A percentile compares a stretch with the other conserved stretches of the same genome.
phyloP scores from a whole-genome alignment of 2,888 invertebrate genomes.

The Trypoxylon attenuatum region DNA sequence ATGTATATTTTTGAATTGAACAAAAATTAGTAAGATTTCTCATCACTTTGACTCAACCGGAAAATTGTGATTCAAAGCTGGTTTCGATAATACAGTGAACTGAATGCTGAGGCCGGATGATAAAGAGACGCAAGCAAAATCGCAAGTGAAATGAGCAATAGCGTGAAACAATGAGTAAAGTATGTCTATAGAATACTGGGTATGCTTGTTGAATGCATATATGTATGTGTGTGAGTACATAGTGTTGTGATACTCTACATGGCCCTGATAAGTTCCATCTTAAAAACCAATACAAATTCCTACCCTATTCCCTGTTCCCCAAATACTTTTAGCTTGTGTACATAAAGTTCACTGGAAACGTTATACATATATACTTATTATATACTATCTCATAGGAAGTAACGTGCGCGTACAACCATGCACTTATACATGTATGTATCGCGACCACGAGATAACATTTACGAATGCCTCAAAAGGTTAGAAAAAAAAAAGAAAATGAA shows the following conservation, averaged over 20 bases:
- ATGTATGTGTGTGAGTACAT: slow-evolving; percentile 32
- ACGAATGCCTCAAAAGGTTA: too few relatives aligned
- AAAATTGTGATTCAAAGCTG: slow-evolving; percentile 27
- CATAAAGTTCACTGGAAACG: slow-evolving; percentile 7
- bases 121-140: slow-evolving; percentile 24
- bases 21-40: slow-evolving; percentile 12
- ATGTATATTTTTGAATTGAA: slow-evolving; percentile 12
- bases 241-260: slow-evolving; percentile 45
- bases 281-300: slow-evolving; percentile 12
- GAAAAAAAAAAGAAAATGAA: too few relatives aligned
- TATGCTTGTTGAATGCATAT: slow-evolving; percentile 25
- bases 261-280: slow-evolving; percentile 35
- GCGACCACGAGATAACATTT: too few relatives aligned
- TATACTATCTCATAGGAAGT: too few relatives aligned
- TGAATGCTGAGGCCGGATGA: slow-evolving; percentile 22
- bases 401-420: too few relatives aligned
- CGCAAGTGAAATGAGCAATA: slow-evolving; percentile 24
- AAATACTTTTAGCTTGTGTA: slow-evolving; percentile 4
- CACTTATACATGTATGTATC: too few relatives aligned
- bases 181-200: slow-evolving; percentile 29
- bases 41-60: slow-evolving; percentile 26
- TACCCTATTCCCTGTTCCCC: background rate
- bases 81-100: slow-evolving; percentile 22
- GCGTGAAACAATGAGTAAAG: slow-evolving; percentile 26
- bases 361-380: slow-evolving; percentile 21